Evolutionary conservation across 2,113 vertebrate genomes (phyloP).

Genomic region (Riparia riparia): DNA sequence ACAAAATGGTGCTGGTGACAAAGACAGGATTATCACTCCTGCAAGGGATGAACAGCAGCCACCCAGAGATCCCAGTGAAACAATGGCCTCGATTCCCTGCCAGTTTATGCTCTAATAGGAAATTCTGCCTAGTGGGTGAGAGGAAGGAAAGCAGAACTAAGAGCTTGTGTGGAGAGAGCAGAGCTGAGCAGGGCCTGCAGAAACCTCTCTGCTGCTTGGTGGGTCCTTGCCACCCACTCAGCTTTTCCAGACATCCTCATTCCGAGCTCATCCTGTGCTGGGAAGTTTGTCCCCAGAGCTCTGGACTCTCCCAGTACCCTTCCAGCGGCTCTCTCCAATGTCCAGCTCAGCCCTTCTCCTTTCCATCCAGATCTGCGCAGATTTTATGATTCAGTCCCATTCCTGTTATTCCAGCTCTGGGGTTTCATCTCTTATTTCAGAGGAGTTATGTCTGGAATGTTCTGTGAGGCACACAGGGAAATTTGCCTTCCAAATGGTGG

Average conservation of each 20-base stretch:
- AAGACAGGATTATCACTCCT: conserved; percentile 18
- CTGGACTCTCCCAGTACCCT: neutral
- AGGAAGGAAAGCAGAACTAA: neutral
- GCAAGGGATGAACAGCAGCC: neutral
- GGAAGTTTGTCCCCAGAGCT: neutral
- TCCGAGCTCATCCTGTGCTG: fast-evolving
- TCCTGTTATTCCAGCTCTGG: neutral
- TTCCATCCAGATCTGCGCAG: neutral
- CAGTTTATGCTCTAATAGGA: neutral
- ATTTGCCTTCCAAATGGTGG: neutral
- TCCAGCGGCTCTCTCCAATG: neutral
- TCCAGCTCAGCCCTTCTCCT: neutral
- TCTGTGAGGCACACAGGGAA: too few relatives aligned
- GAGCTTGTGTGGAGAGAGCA: neutral
- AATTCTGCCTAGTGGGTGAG: neutral
- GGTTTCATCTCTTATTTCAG: neutral
- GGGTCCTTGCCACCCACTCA: neutral
- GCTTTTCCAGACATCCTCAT: neutral
- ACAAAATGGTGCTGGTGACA: neutral
- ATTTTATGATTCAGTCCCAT: neutral
- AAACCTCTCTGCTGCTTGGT: neutral
- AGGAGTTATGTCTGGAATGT: neutral
- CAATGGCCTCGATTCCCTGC: neutral
- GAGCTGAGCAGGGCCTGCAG: neutral
- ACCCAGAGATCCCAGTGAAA: neutral